Evolutionary conservation across 1,140 invertebrate genomes (phyloP).

Genomic region (roundworm (Caenorhabditis elegans)): WBcel235 BX284605.5:2639501-2640000

Average conservation of each 20-base stretch:
- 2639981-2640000: neutral
- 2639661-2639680: neutral
- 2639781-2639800: conserved; percentile 5
- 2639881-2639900: neutral
- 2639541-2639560: neutral
- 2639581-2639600: neutral
- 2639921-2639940: neutral
- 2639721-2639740: neutral
- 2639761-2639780: neutral
- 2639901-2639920: neutral
- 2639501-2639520: neutral
- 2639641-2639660: neutral
- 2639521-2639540: neutral
- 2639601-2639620: neutral
- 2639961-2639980: neutral
- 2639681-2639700: neutral
- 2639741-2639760: conserved; percentile 9
- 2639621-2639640: neutral
- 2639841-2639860: conserved; percentile 12
- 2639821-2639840: neutral
- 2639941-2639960: neutral
- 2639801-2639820: neutral
- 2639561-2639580: neutral
- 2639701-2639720: neutral
- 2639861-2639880: neutral